Evolutionary conservation across 1,140 invertebrate species (phyloP).

Genomic region (Colletes latitarsis): DNA sequence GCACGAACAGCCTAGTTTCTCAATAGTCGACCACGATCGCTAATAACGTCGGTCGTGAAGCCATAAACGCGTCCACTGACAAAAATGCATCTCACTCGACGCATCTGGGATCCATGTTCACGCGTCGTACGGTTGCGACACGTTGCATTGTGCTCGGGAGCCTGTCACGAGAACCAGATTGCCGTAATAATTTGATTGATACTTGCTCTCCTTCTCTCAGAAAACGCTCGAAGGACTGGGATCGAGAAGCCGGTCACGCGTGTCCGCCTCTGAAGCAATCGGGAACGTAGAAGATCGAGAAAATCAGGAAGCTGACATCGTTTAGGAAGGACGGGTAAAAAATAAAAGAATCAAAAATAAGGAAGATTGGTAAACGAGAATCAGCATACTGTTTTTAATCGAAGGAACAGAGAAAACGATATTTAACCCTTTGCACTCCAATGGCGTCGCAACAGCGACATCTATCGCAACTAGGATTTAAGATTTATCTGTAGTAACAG

Average conservation of each 20-base stretch:
- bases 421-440: no score
- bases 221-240: conserved; percentile 22
- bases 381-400: no score
- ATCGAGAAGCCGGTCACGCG: conserved; percentile 15
- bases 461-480: no score
- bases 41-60: neutral
- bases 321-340: no score
- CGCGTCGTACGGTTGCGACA: conserved; percentile 39
- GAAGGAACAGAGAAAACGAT: no score
- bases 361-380: no score
- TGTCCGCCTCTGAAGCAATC: conserved; percentile 5
- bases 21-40: neutral
- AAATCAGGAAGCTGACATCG: neutral
- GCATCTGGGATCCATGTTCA: conserved; percentile 35
- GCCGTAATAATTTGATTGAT: conserved; percentile 55
- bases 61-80: neutral
- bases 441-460: no score
- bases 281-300: neutral
- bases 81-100: conserved; percentile 1
- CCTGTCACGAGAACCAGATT: conserved; percentile 44
- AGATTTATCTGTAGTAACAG: no score
- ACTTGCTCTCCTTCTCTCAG: conserved; percentile 32
- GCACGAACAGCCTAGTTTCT: conserved; percentile 19
- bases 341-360: no score
- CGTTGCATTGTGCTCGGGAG: conserved; percentile 35